A percentile compares a stretch with the other conserved stretches of the same genome.
These are phyloP conservation scores for Typhlomys cinereus DNA, from an alignment of 2,113 vertebrate genomes.

Conservation along the genomic window DNA sequence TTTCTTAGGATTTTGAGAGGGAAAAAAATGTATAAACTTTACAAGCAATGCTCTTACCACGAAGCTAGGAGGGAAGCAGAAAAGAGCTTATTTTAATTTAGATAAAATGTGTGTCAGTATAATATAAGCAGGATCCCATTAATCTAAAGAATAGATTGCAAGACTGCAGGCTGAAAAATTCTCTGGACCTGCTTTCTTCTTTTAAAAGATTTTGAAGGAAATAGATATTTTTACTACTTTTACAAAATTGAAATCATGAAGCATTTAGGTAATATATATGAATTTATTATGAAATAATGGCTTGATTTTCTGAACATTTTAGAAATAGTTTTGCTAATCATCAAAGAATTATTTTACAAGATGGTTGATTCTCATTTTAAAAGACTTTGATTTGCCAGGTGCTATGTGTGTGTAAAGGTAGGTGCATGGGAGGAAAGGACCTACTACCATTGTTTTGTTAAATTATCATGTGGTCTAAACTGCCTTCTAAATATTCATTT, in stretches of 20 bases:
- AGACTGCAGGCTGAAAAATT: neutral
- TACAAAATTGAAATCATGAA: neutral
- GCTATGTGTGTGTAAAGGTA: no score
- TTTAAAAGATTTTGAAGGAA: constrained; percentile 39
- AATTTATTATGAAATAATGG: neutral
- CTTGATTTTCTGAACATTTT: constrained; percentile 1
- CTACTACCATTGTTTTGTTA: no score
- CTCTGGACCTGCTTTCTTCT: neutral
- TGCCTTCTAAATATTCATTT: no score
- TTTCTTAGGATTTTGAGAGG: neutral
- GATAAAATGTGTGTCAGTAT: neutral
- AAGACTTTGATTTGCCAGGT: no score
- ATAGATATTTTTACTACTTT: no score
- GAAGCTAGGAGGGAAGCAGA: no score
- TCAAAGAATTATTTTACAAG: neutral
- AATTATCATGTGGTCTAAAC: no score
- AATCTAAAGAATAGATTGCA: neutral
- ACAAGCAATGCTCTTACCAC: neutral
- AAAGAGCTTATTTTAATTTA: neutral
- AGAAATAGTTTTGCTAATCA: neutral
- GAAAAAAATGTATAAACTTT: neutral
- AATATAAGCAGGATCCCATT: neutral
- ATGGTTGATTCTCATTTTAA: no score
- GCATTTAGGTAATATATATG: neutral
- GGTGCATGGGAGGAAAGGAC: no score